Conservation (phyloP, 2,888 invertebrate species). For the Argynnis bischoffii region DNA sequence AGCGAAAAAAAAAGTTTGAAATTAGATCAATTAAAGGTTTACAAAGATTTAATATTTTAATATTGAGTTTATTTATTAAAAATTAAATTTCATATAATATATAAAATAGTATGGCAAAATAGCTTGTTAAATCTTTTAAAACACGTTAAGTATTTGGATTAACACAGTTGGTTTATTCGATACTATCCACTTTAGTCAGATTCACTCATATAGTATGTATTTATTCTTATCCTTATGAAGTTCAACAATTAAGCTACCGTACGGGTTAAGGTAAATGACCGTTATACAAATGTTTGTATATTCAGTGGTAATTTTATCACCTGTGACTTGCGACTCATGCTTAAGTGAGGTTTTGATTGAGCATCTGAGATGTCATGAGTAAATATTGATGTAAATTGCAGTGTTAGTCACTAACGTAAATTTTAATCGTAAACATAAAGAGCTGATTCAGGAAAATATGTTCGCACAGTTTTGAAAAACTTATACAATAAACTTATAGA, state of each 20-base stretch:
- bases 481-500: too few relatives aligned
- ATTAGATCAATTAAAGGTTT: too few relatives aligned
- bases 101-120: not conserved
- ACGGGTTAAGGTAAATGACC: constrained; percentile 49
- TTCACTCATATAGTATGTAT: constrained; percentile 5
- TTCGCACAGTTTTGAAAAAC: not conserved
- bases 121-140: not conserved
- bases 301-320: constrained; percentile 67
- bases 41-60: too few relatives aligned
- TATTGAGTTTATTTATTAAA: too few relatives aligned
- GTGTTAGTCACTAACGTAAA: not conserved
- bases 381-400: constrained; percentile 32
- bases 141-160: not conserved
- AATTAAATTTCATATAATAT: too few relatives aligned
- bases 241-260: constrained; percentile 24
- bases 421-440: constrained; percentile 1
- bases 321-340: constrained; percentile 50
- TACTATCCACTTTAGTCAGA: constrained; percentile 8
- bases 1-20: too few relatives aligned
- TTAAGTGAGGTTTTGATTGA: constrained; percentile 39
- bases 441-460: not conserved
- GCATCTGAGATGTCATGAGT: constrained; percentile 25
- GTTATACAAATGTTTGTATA: constrained; percentile 55
- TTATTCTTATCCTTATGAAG: constrained; percentile 18
- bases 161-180: not conserved